Conservation (phyloP, 2,113 vertebrate species). For the Marmota monax region DNA sequence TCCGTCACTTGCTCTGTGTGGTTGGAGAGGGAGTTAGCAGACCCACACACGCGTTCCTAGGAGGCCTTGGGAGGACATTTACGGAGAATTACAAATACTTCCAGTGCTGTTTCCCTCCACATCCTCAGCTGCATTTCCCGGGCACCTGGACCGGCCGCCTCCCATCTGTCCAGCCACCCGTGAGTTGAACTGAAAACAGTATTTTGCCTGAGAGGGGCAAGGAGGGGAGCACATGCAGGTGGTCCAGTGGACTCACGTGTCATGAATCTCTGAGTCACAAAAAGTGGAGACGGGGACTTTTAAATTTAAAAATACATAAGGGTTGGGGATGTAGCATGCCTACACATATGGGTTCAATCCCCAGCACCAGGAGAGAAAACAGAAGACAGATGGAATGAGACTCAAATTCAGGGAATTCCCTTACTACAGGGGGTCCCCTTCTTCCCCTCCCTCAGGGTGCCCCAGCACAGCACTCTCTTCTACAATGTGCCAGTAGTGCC, state of each 20-base stretch:
- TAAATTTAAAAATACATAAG: not conserved
- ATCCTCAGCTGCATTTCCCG: no score
- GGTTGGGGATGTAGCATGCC: no score
- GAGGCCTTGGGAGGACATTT: not conserved
- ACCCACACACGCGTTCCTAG: not conserved
- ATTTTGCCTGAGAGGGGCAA: not conserved
- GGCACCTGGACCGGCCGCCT: not conserved
- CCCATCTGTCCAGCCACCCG: not conserved
- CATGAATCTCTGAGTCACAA: not conserved
- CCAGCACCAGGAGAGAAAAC: no score
- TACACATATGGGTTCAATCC: no score
- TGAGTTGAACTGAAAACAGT: not conserved
- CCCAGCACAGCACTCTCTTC: accelerated
- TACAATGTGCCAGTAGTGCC: no score
- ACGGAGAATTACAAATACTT: not conserved
- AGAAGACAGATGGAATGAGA: no score
- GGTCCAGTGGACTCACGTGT: not conserved
- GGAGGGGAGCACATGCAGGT: not conserved
- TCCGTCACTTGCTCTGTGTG: not conserved
- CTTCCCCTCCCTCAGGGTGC: accelerated
- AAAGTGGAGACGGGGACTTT: not conserved
- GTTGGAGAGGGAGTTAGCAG: not conserved
- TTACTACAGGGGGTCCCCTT: accelerated
- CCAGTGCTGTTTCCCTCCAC: no score
- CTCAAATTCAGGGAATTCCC: no score